Conservation (phyloP, 2,113 vertebrate genomes). For the Mirza zaza region DNA sequence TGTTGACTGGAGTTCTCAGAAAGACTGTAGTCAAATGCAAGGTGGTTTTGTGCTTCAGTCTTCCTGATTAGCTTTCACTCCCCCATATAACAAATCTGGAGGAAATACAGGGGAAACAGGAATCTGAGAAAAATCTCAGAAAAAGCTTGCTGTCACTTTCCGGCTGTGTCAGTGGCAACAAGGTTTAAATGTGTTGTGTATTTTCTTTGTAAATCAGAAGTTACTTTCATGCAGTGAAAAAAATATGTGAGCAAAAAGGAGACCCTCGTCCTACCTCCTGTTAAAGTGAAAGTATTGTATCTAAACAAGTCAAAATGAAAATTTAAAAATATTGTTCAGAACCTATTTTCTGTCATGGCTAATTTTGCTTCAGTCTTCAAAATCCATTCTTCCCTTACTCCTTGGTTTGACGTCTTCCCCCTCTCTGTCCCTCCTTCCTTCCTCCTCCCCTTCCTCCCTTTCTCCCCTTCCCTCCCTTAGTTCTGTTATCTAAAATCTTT, state of each 20-base stretch:
- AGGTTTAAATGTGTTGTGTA: neutral
- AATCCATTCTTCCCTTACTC: neutral
- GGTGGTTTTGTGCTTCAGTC: neutral
- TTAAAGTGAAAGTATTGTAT: neutral
- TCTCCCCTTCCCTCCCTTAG: too few species aligned
- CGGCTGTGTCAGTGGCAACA: neutral
- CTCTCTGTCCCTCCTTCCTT: too few species aligned
- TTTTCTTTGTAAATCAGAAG: neutral
- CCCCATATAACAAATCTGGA: neutral
- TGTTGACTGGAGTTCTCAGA: neutral
- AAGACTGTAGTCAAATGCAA: neutral
- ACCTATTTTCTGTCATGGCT: neutral
- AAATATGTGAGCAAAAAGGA: neutral
- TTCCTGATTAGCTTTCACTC: neutral
- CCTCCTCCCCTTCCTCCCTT: too few species aligned
- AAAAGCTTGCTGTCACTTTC: neutral
- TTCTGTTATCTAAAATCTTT: too few species aligned
- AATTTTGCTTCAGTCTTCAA: neutral
- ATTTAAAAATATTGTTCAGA: neutral
- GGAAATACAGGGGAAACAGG: neutral
- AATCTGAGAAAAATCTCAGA: conserved; percentile 10
- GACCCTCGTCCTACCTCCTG: neutral
- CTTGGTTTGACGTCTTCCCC: neutral
- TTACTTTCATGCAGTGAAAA: neutral
- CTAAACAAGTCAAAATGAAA: neutral